These are phyloP conservation scores for Aphaenogaster rudis DNA, from an alignment of 1,140 invertebrate species.

Conservation along the genomic window DNA sequence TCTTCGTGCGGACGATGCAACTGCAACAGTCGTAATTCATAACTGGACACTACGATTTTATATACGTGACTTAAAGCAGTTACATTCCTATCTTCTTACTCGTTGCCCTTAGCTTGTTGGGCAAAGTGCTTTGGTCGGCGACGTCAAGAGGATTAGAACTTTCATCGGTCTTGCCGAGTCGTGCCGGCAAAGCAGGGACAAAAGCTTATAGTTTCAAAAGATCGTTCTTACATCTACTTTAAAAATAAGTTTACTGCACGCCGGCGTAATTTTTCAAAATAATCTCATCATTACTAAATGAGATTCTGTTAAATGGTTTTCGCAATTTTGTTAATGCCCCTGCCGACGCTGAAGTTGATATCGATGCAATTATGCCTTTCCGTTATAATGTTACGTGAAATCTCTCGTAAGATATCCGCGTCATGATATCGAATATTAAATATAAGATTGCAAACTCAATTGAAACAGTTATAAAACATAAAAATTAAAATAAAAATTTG, in stretches of 20 bases:
- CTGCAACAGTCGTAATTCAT: slow-evolving; percentile 53
- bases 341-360: neutral
- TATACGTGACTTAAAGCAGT: slow-evolving; percentile 65
- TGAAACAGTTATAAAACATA: neutral
- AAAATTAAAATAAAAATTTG: neutral
- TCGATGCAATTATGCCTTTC: slow-evolving; percentile 23
- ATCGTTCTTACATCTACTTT: slow-evolving; percentile 60
- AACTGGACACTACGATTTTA: slow-evolving; percentile 60
- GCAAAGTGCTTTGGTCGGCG: slow-evolving; percentile 66
- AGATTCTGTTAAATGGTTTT: slow-evolving; percentile 47
- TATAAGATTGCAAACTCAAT: neutral
- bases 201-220: slow-evolving; percentile 50
- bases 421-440: neutral
- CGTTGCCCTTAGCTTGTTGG: slow-evolving; percentile 57
- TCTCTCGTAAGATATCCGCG: neutral
- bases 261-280: slow-evolving; percentile 59
- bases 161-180: slow-evolving; percentile 72
- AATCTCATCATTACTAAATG: slow-evolving; percentile 50
- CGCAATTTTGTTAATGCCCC: slow-evolving; percentile 50
- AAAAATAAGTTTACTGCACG: slow-evolving; percentile 53
- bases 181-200: slow-evolving; percentile 35
- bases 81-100: slow-evolving; percentile 61
- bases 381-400: slow-evolving; percentile 3
- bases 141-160: slow-evolving; percentile 76
- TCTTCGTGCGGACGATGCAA: slow-evolving; percentile 46